Conservation (phyloP, 2,797 vertebrate species). For the Gobionotothen gibberifrons region DNA sequence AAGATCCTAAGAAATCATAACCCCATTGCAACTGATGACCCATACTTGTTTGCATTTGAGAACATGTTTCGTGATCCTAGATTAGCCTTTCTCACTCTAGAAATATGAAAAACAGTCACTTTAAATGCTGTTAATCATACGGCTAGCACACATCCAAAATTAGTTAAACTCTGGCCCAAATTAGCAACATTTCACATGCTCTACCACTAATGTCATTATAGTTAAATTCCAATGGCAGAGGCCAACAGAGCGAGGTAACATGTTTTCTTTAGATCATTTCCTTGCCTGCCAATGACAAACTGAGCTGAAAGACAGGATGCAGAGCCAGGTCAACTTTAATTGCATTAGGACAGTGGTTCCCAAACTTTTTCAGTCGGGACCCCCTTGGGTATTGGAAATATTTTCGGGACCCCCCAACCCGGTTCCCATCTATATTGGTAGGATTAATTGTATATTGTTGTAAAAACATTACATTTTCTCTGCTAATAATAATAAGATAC, state of each 20-base stretch:
- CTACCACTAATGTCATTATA: conserved; percentile 24
- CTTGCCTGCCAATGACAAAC: conserved; percentile 22
- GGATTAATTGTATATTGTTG: too few relatives aligned
- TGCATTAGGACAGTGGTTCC: conserved; percentile 58
- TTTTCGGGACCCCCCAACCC: too few relatives aligned
- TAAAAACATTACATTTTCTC: too few relatives aligned
- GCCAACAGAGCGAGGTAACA: conserved; percentile 12
- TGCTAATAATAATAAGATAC: too few relatives aligned
- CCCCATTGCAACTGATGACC: background rate
- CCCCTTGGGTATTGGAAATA: too few relatives aligned
- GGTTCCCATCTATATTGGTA: too few relatives aligned
- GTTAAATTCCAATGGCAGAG: conserved; percentile 22
- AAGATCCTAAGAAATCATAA: conserved; percentile 25
- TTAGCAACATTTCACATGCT: conserved; percentile 6
- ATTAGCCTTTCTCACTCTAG: too few relatives aligned
- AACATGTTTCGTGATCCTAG: background rate
- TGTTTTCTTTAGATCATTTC: conserved; percentile 16
- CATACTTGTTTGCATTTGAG: background rate
- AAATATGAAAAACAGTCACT: background rate
- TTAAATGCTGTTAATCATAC: conserved; percentile 1
- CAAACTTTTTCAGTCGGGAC: too few relatives aligned
- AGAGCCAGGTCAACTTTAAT: conserved; percentile 68
- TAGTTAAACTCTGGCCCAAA: background rate
- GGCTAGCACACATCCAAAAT: background rate
- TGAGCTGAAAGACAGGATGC: conserved; percentile 51